Base-by-base conservation (phyloP, 2,888 invertebrate species). In the Hydrotaea diabolus region DNA sequence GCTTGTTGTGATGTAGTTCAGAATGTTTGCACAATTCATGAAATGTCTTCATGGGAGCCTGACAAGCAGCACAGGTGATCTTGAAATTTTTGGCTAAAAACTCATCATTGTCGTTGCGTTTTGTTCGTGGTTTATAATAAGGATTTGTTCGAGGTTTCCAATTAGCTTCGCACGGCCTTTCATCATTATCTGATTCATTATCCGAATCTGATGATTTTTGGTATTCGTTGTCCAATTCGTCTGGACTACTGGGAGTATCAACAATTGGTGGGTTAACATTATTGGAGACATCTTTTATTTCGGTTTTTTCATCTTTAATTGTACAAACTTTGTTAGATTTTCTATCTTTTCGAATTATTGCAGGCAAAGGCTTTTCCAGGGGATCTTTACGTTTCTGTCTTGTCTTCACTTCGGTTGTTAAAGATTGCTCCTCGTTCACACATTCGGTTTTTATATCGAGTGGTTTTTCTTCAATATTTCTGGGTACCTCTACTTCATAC, bases 1-100 rank as follows among this genome's bases (percentile, higher is more conserved):
- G 89, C 23, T 88, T 87, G 49, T 91, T 76, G 66, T 87, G 87
- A 23, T 82, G 46, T 0, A 69, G 55, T n/a, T 77, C 80, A 57
- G 81, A 86, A 74, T 87, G 87, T 21, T 72, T 76, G 36, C 77
- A 80, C 9, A 83, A 43, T 19, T 78, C 71, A 13, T 59, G 71
- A 77, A 87, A 87, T 31, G 79, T 74, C n/a, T 49, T 19, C 36
- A 84, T 17, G 11, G 83, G 59, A 21, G 46, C 73, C 49, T 86
- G 72, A 55, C 87, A 87, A 13, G 86, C 19, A 23, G n/a, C 64
- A 49, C 87, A 87, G 0, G 9, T 66, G 55, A 86, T 80, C 76
- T 84, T 80, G 13, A 83, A 64, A 57, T 86, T 71, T 36, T 85
- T 66, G 0, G 82, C 82, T 31, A 87, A 77, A 57, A 86, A 85